Evolutionary conservation across 2,113 vertebrate species (phyloP), one percentile per base, ranked within the genome.

Genomic region (Willisornis vidua): DNA sequence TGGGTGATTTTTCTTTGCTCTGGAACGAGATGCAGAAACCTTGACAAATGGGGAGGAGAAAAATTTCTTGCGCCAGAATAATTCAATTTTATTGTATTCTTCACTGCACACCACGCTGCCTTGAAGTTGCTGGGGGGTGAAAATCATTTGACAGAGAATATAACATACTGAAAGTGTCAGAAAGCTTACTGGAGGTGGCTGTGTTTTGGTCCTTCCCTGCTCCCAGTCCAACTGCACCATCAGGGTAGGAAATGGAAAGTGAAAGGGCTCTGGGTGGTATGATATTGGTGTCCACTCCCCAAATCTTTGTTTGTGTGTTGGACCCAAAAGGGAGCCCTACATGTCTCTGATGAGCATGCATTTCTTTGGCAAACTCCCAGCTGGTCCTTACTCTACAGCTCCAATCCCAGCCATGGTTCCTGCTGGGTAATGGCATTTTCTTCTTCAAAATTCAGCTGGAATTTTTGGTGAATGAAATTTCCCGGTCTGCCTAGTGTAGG

Each of bases 61-160:
- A 62, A 49, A 76, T 68, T 86, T 83, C 83, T 86, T 2, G 1
- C 0, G 0, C 68, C 48, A 77, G 79, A 93, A 90, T 94, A 94
- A 92, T 86, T 93, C 86, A 83, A 83, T 92, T 95, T 94, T 92
- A 95, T 92, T 54, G 51, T 58, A 84, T 94, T 86, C 86, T 92
- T 90, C 5, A 16, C 46, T 33, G 11, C 1, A 22, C 19, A 20
- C 37, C 29, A 6, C 0, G 1, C 67, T 88, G 71, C 86, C 83
- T 88, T 1, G 0, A 58, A 54, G 79, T 66, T 71, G 63, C 92
- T 92, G 68, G 49, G 67, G 65, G 65, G 61, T 80, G 83, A 80
- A 92, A 94, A 94, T 90, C 83, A 22, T 19, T 76, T 58, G 74
- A 26, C 12, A 25, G 88, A 74, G 77, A 90, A 15, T 59, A 6